These are phyloP conservation scores for Grammomys surdaster DNA, from an alignment of 2,113 vertebrate genomes.

Conservation along the genomic window DNA sequence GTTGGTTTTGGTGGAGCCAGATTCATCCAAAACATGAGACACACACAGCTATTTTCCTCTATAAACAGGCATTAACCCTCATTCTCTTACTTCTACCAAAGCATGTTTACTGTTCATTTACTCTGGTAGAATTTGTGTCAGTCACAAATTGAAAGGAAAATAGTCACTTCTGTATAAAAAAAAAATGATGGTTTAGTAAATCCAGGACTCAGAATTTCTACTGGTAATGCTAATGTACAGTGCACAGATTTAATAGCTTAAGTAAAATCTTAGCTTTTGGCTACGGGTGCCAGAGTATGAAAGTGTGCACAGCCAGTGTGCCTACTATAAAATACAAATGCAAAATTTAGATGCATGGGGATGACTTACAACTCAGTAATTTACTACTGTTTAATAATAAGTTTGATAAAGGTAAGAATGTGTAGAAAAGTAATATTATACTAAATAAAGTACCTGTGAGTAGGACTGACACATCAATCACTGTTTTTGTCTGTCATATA, in stretches of 20 bases:
- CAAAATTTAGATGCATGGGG: background rate
- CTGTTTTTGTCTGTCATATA: background rate
- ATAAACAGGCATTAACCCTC: slow-evolving; percentile 18
- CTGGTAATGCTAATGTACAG: background rate
- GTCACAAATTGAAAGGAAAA: slow-evolving; percentile 1
- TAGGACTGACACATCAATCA: slow-evolving; percentile 5
- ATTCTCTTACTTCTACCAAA: slow-evolving; percentile 14
- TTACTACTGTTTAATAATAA: slow-evolving; percentile 43
- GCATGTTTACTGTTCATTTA: slow-evolving; percentile 7
- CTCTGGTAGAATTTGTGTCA: slow-evolving; percentile 34
- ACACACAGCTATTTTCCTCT: slow-evolving; percentile 3
- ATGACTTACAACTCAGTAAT: slow-evolving; percentile 27
- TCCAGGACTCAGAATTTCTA: slow-evolving; percentile 15
- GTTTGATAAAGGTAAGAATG: background rate
- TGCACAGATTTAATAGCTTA: slow-evolving; percentile 20
- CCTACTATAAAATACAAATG: background rate
- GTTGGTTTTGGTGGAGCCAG: background rate
- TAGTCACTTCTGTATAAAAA: background rate
- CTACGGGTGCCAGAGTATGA: background rate
- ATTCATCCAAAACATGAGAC: slow-evolving; percentile 24
- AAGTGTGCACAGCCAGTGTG: background rate
- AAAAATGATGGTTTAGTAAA: slow-evolving; percentile 5
- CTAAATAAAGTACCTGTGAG: background rate
- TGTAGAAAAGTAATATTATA: background rate
- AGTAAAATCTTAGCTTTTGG: slow-evolving; percentile 33